phyloP scores from a whole-genome alignment of 2,797 vertebrate genomes.

The Dicrostonyx torquatus region DNA sequence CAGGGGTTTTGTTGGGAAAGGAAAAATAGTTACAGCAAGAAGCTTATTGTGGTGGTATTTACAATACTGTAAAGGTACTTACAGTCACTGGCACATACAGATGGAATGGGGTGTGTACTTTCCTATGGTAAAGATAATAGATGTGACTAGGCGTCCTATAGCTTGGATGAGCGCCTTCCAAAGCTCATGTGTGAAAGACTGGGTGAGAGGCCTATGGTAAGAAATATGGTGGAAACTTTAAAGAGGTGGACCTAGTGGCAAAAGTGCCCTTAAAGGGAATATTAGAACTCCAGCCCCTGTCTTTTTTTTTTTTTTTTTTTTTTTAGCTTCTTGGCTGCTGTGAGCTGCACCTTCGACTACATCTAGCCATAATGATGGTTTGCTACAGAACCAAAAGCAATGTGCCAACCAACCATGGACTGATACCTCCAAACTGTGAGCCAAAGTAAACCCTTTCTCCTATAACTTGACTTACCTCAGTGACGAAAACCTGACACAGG shows the following conservation, averaged over 20 bases:
- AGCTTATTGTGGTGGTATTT: background rate
- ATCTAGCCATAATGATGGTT: background rate
- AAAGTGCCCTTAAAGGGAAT: background rate
- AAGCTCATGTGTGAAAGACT: background rate
- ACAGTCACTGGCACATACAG: background rate
- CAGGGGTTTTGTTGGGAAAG: slow-evolving; percentile 10
- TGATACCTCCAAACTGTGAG: background rate
- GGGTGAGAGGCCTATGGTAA: background rate
- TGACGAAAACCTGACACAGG: background rate
- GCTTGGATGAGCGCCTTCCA: background rate
- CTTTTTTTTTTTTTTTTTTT: background rate
- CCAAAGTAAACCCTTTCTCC: background rate
- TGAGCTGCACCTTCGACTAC: background rate
- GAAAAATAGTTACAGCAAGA: slow-evolving; percentile 25
- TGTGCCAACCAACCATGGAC: background rate
- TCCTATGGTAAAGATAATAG: background rate
- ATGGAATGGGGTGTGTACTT: slow-evolving; percentile 17
- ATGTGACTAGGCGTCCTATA: background rate
- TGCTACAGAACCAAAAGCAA: background rate
- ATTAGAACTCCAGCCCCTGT: background rate
- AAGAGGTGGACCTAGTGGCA: background rate
- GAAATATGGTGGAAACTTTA: background rate
- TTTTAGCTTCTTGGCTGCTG: background rate
- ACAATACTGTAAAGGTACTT: background rate
- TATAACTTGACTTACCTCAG: background rate